These are phyloP conservation scores for Setophaga petechia DNA, from an alignment of 2,113 vertebrate genomes.

Conservation along the genomic window DNA sequence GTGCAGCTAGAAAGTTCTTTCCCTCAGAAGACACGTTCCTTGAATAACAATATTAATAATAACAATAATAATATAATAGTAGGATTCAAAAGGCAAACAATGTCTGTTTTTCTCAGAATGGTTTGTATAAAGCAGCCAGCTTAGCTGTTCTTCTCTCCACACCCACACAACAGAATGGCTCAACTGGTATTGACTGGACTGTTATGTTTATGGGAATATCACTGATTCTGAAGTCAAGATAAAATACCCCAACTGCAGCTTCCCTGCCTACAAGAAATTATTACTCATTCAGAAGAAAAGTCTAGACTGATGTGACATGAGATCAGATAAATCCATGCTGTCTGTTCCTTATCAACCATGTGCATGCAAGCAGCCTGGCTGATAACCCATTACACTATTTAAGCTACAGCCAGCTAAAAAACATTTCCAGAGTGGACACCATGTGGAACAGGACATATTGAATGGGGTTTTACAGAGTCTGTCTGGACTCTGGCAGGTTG, in stretches of 20 bases:
- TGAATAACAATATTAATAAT: neutral
- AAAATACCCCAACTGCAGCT: neutral
- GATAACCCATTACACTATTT: neutral
- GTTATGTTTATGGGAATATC: neutral
- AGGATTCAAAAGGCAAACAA: neutral
- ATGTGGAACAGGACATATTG: neutral
- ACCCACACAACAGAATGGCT: neutral
- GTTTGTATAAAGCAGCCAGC: neutral
- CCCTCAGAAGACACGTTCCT: neutral
- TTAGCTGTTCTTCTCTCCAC: neutral
- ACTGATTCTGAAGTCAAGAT: neutral
- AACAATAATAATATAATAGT: neutral
- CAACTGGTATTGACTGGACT: neutral
- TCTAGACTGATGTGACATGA: neutral
- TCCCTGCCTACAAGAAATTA: neutral
- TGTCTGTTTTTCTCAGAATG: neutral
- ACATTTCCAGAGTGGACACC: neutral
- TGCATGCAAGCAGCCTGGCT: neutral
- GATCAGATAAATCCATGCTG: neutral
- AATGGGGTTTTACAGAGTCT: neutral
- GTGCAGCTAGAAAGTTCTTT: constrained; percentile 11
- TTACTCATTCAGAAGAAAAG: neutral
- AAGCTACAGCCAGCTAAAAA: neutral
- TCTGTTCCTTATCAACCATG: neutral
- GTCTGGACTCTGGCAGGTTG: neutral